Evolutionary conservation across 2,888 invertebrate species (phyloP).

Genomic region (Machimus atricapillus): DNA sequence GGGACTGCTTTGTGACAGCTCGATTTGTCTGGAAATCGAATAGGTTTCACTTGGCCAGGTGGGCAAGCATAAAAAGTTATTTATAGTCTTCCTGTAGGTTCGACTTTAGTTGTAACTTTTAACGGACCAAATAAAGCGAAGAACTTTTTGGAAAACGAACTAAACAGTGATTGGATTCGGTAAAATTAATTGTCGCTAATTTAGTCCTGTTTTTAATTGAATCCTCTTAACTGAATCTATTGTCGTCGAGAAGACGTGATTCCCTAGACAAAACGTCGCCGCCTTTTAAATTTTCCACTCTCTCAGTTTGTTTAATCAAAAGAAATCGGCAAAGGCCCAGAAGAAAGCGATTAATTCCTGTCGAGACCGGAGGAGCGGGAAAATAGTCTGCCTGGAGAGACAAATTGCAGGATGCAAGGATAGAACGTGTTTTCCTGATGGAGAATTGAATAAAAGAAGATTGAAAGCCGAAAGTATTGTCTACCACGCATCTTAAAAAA

Average conservation of each 20-base stretch:
- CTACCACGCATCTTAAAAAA: not conserved
- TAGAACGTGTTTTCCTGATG: not conserved
- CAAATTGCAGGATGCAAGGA: conserved; percentile 11
- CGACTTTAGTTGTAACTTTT: not conserved
- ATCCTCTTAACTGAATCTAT: not conserved
- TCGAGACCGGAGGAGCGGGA: not conserved
- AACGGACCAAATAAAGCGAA: not conserved
- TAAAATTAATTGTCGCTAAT: not conserved
- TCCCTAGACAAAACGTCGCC: not conserved
- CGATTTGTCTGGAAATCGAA: not conserved
- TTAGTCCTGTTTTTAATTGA: not conserved
- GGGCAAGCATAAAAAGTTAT: not conserved
- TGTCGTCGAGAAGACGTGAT: not conserved
- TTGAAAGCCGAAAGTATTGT: not conserved
- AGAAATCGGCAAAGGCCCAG: not conserved
- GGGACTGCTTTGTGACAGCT: not conserved
- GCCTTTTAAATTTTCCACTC: not conserved
- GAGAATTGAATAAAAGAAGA: not conserved
- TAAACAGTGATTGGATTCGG: not conserved
- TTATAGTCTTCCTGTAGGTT: not conserved
- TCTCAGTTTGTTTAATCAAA: not conserved
- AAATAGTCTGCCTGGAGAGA: not conserved
- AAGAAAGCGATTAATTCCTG: not conserved
- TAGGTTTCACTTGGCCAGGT: not conserved
- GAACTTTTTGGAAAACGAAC: not conserved